Percentiles rank a stretch among this genome's conserved stretches.
These are phyloP conservation scores for Pachypsylla venusta DNA, from an alignment of 1,140 invertebrate species.

Conservation along the genomic window DNA sequence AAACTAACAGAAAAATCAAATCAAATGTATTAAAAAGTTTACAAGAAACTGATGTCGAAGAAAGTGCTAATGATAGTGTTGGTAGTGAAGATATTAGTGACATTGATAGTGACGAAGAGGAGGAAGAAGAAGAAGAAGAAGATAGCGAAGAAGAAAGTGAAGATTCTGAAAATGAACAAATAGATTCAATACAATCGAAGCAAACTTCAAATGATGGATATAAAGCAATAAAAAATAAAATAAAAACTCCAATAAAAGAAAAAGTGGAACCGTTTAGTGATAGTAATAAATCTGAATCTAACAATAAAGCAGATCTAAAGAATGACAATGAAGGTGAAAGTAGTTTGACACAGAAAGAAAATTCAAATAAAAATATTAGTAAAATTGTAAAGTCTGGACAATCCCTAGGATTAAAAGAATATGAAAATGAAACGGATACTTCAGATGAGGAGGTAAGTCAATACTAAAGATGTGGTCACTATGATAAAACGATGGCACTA, in stretches of 20 bases:
- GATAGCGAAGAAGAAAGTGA: background rate
- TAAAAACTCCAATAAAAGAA: no score
- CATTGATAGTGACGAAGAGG: constrained; percentile 1
- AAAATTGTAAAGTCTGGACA: no score
- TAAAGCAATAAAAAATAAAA: no score
- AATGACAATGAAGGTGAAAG: no score
- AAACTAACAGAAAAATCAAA: background rate
- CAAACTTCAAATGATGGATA: no score
- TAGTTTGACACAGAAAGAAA: no score
- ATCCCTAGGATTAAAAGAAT: constrained; percentile 29
- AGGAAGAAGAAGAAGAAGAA: constrained; percentile 5
- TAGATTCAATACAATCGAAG: no score
- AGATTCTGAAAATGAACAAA: background rate
- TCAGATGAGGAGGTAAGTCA: constrained; percentile 66
- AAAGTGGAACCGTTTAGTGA: no score
- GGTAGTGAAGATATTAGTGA: constrained; percentile 3
- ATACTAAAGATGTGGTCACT: background rate
- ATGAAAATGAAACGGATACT: constrained; percentile 41
- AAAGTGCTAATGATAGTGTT: background rate
- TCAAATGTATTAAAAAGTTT: constrained; percentile 2
- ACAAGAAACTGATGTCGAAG: background rate
- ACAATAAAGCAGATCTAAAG: no score
- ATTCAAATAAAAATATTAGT: no score
- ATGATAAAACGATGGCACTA: constrained; percentile 7
- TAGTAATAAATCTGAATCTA: no score